These are phyloP conservation scores for Eilema caniola DNA, from an alignment of 2,888 invertebrate species.

Conservation along the genomic window DNA sequence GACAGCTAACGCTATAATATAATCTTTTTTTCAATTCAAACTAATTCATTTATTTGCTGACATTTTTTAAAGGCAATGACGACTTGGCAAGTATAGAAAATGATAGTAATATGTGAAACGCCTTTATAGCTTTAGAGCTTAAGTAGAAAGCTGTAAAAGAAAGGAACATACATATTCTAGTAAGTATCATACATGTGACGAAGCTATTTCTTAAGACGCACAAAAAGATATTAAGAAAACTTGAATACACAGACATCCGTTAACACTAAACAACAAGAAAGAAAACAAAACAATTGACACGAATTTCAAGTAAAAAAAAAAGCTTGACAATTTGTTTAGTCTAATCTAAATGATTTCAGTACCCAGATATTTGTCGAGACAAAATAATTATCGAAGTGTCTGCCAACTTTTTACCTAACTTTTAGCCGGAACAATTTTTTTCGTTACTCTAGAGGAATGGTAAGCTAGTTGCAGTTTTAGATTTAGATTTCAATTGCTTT, in stretches of 20 bases:
- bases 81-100: not conserved
- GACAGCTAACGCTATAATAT: too few relatives aligned
- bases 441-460: constrained; percentile 9
- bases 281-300: not conserved
- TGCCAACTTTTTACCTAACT: not conserved
- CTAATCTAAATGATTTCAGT: not conserved
- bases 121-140: not conserved
- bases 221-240: not conserved
- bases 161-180: not conserved
- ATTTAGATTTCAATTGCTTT: constrained; percentile 18
- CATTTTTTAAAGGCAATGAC: not conserved
- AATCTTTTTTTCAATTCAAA: too few relatives aligned
- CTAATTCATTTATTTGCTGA: too few relatives aligned
- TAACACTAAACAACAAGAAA: not conserved
- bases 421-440: constrained; percentile 2
- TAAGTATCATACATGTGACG: not conserved
- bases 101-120: not conserved
- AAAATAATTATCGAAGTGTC: not conserved
- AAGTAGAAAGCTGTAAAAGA: not conserved
- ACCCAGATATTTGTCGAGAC: not conserved
- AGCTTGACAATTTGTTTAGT: not conserved
- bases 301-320: not conserved
- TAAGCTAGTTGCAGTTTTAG: constrained; percentile 3
- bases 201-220: not conserved
- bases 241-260: not conserved